A percentile compares a stretch with the other conserved stretches of the same genome.
phyloP scores from a whole-genome alignment of 1,140 invertebrate genomes.

The Diprion similis region DNA sequence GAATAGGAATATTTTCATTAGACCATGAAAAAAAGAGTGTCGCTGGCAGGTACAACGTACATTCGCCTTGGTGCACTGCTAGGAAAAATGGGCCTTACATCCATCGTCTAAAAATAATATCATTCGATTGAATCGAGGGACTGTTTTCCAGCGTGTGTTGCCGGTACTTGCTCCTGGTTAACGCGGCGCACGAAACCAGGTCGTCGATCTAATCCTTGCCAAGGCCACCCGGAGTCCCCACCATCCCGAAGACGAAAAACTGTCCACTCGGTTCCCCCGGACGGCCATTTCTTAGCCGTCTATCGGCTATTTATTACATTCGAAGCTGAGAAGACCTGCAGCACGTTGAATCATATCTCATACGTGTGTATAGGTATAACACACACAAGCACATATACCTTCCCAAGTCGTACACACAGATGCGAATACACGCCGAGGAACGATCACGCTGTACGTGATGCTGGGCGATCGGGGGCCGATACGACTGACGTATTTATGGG shows the following conservation, averaged over 20 bases:
- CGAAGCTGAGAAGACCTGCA: neutral
- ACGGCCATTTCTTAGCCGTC: neutral
- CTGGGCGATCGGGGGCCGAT: constrained; percentile 12
- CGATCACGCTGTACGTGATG: constrained; percentile 19
- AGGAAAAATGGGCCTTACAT: too few species aligned
- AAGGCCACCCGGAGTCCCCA: neutral
- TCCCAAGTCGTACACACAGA: too few species aligned
- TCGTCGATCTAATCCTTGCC: neutral
- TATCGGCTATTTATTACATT: constrained; percentile 4
- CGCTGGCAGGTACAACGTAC: too few species aligned
- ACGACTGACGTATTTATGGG: constrained; percentile 40
- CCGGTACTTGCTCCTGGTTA: too few species aligned
- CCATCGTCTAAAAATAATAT: too few species aligned
- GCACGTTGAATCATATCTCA: neutral
- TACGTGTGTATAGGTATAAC: neutral
- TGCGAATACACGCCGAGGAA: neutral
- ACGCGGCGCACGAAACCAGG: too few species aligned
- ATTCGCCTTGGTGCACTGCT: too few species aligned
- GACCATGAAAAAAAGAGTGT: too few species aligned
- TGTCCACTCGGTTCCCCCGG: constrained; percentile 2
- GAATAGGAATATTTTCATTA: too few species aligned
- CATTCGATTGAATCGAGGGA: too few species aligned
- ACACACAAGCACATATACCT: too few species aligned
- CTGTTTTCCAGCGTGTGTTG: too few species aligned
- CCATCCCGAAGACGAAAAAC: neutral